A percentile compares a stretch with the other conserved stretches of the same genome.
Conservation (phyloP, 2,888 invertebrate genomes). For the Silvanus unidentatus region DNA sequence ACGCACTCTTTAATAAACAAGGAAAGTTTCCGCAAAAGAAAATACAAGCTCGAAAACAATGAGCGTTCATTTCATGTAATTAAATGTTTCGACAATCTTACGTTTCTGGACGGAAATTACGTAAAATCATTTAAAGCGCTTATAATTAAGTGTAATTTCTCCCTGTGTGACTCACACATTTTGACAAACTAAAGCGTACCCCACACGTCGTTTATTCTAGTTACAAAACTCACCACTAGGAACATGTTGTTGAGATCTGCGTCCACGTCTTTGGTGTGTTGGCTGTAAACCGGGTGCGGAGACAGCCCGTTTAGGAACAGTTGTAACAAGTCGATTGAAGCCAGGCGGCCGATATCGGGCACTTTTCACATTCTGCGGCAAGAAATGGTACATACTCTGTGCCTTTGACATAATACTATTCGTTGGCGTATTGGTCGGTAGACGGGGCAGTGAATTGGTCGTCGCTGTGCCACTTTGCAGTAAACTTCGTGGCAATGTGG, state of each 20-base stretch:
- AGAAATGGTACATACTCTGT: constrained; percentile 56
- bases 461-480: constrained; percentile 54
- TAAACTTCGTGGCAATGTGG: constrained; percentile 60
- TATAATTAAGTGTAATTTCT: too few species aligned
- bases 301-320: constrained; percentile 64
- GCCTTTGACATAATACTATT: constrained; percentile 54
- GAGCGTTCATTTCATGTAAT: too few species aligned
- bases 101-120: too few species aligned
- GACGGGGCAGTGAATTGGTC: constrained; percentile 73
- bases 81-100: too few species aligned
- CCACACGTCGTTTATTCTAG: too few species aligned
- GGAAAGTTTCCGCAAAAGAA: too few species aligned
- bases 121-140: too few species aligned
- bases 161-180: too few species aligned
- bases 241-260: constrained; percentile 40
- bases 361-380: constrained; percentile 68
- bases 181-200: too few species aligned
- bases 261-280: constrained; percentile 54
- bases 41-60: too few species aligned
- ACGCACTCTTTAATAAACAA: too few species aligned
- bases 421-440: constrained; percentile 56
- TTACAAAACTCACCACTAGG: constrained; percentile 62
- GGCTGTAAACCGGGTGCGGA: constrained; percentile 72
- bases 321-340: constrained; percentile 55
- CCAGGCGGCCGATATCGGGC: constrained; percentile 83